These are phyloP conservation scores for Sebastes fasciatus DNA, from an alignment of 2,113 vertebrate species.

Conservation along the genomic window DNA sequence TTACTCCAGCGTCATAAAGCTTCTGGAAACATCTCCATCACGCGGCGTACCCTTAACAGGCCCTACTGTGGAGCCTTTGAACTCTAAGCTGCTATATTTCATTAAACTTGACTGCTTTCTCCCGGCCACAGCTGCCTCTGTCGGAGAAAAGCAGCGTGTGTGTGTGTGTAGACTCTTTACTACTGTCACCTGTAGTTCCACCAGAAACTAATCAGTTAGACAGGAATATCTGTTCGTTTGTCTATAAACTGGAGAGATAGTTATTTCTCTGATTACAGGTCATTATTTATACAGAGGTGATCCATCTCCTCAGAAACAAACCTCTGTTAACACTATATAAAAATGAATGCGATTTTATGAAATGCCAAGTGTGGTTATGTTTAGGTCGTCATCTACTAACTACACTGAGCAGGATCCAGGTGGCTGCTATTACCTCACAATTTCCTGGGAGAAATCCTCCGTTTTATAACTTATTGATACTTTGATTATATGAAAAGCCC, in stretches of 20 bases:
- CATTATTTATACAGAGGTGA: not conserved
- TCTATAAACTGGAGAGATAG: not conserved
- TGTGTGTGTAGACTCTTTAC: slow-evolving; percentile 19
- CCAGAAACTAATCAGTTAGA: slow-evolving; percentile 11
- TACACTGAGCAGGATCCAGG: not conserved
- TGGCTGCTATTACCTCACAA: not conserved
- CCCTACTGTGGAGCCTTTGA: slow-evolving; percentile 80
- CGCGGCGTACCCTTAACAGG: slow-evolving; percentile 63
- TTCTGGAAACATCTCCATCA: slow-evolving; percentile 81
- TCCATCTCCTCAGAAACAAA: slow-evolving; percentile 1
- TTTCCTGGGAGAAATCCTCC: slow-evolving; percentile 1
- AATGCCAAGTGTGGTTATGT: not conserved
- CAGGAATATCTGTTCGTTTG: not conserved
- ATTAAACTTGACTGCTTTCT: slow-evolving; percentile 74
- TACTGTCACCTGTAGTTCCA: slow-evolving; percentile 12
- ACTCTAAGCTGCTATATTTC: slow-evolving; percentile 80
- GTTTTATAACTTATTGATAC: not conserved
- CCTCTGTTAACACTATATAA: slow-evolving; percentile 1
- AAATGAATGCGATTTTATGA: not conserved
- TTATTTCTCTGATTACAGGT: not conserved
- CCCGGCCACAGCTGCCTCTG: slow-evolving; percentile 60
- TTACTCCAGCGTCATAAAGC: slow-evolving; percentile 71
- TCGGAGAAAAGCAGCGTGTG: slow-evolving; percentile 32
- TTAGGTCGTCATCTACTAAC: not conserved
- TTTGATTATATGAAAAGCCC: slow-evolving; percentile 46